These are phyloP conservation scores for Callocephalon fimbriatum DNA, from an alignment of 2,113 vertebrate genomes.

Conservation along the genomic window DNA sequence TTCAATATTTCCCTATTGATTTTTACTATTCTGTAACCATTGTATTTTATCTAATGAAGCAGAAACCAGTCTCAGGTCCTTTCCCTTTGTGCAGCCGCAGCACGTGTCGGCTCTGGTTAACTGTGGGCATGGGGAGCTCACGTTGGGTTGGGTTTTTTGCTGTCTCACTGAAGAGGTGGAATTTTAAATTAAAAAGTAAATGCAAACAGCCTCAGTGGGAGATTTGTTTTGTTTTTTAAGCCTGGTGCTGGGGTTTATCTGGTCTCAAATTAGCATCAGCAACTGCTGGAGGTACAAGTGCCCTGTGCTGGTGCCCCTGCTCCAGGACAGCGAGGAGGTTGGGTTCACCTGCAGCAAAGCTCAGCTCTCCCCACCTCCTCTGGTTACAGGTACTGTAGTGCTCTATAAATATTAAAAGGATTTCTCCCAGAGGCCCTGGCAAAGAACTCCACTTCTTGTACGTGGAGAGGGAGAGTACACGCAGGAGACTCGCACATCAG, in stretches of 20 bases:
- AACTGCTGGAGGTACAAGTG: neutral
- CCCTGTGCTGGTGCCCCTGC: neutral
- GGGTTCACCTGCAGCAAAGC: neutral
- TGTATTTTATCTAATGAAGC: slow-evolving; percentile 64
- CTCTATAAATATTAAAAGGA: slow-evolving; percentile 71
- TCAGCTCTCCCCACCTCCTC: neutral
- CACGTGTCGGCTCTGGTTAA: slow-evolving; percentile 42
- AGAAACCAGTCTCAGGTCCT: slow-evolving; percentile 47
- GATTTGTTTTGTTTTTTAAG: neutral
- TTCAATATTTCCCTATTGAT: slow-evolving; percentile 55
- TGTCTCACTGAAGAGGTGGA: neutral
- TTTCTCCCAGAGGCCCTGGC: slow-evolving; percentile 53
- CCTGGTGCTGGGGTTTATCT: neutral
- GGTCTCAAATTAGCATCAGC: neutral
- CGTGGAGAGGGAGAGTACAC: neutral
- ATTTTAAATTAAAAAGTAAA: slow-evolving; percentile 31
- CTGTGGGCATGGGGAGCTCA: neutral
- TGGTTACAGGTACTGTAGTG: neutral
- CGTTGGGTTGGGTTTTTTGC: neutral
- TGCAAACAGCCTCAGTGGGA: neutral
- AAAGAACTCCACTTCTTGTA: slow-evolving; percentile 38
- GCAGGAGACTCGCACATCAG: neutral
- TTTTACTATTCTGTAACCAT: slow-evolving; percentile 40
- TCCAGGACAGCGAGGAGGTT: neutral
- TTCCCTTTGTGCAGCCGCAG: slow-evolving; percentile 24